phyloP scores from a whole-genome alignment of 2,797 vertebrate genomes.

The Sebastes vulpes region DNA sequence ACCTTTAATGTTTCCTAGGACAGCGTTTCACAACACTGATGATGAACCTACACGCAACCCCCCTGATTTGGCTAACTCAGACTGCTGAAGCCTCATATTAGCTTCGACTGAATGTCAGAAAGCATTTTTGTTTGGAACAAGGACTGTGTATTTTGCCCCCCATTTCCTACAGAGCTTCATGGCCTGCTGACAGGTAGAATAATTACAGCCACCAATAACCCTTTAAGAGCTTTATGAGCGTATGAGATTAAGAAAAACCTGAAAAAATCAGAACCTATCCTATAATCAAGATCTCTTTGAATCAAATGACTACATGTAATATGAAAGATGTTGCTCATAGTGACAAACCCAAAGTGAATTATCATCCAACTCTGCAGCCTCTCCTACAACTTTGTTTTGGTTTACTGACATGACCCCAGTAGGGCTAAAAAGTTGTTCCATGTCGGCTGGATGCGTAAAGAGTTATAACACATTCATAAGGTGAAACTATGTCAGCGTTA shows the following conservation, averaged over 20 bases:
- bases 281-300: background rate
- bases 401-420: background rate
- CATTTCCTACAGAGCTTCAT: background rate
- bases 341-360: background rate
- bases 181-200: background rate
- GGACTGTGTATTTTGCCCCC: background rate
- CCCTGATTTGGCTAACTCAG: background rate
- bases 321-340: background rate
- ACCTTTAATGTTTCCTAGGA: background rate
- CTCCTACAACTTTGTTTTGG: background rate
- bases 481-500: background rate
- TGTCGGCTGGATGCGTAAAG: background rate
- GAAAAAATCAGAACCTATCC: background rate
- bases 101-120: background rate
- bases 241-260: background rate
- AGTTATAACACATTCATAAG: background rate
- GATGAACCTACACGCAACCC: background rate
- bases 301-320: background rate
- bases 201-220: background rate
- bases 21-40: background rate
- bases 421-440: background rate
- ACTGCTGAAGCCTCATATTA: background rate
- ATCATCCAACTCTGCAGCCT: background rate
- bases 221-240: background rate
- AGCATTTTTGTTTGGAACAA: background rate